Base-by-base conservation (phyloP, 2,113 vertebrate species). In the Parotia lawesii region DNA sequence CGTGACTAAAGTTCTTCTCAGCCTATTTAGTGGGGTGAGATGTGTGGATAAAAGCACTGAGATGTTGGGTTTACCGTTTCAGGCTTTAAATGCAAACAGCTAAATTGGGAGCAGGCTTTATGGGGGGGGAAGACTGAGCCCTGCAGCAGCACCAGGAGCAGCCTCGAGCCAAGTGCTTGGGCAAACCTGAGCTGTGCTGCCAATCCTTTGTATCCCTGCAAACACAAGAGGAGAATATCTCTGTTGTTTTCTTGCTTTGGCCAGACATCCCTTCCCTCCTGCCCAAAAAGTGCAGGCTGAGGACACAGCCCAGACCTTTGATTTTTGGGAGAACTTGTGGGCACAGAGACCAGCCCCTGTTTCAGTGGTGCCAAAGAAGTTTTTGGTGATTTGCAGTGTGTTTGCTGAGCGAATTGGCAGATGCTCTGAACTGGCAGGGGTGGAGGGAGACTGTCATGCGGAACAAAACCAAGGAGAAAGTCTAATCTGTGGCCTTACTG, bases 271-370 rank as follows among this genome's bases (percentile, higher is more conserved):
- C 23, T 50, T 50, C 27, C n/a, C 27, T 79, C 56, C 75, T 33
- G 54, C 25, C 33, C 18, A 14, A 48, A 17, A 74, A 33, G 24
- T 20, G 27, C n/a, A 40, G 56, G 28, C 51, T 51, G 40, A 81
- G 80, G 58, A 23, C 22, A 4, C 31, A 40, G 72, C 27, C 53
- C n/a, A 11, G 51, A 40, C 48, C 56, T 75, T 21, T 45, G 51
- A 25, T 17, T 40, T 78, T 56, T 65, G 40, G 51, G 44, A 58
- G 33, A 87, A 23, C 6, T 2, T 29, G 35, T 48, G n/a, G 18
- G 37, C 37, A 35, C 15, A 27, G 71, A 4, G 2, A 11, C 4
- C 0, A 6, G 62, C 15, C 37, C 5, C 15, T 8, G 37, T 44
- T 38, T 85, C 42, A 9, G 47, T 20, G 6, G 24, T 35, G 22